These are phyloP conservation scores for Dolichallabes microphthalmus DNA, from an alignment of 2,113 vertebrate species.

Conservation along the genomic window DNA sequence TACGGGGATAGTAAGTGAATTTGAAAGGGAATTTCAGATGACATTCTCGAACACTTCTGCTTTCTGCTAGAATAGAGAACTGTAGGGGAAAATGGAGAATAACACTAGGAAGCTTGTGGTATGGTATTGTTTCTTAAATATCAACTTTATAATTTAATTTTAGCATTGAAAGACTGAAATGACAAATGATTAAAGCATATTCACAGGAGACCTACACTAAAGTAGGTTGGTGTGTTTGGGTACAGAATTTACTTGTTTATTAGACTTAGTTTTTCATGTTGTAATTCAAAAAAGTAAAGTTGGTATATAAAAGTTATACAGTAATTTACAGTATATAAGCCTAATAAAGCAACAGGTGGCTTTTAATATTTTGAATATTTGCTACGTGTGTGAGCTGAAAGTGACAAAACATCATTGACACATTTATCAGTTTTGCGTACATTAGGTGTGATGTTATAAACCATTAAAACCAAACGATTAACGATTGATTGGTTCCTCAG, in stretches of 20 bases:
- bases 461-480: neutral
- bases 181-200: neutral
- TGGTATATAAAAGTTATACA: neutral
- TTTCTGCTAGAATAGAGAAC: neutral
- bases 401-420: no score
- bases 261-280: neutral
- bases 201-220: neutral
- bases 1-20: neutral
- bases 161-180: neutral
- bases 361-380: no score
- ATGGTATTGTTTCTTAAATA: neutral
- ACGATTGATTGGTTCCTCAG: neutral
- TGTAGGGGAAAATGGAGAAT: neutral
- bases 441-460: neutral
- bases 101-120: neutral
- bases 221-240: neutral
- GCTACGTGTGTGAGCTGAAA: neutral
- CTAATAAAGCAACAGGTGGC: neutral
- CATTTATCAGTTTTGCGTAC: neutral
- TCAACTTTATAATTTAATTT: neutral
- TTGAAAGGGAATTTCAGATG: neutral
- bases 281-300: neutral
- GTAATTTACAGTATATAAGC: neutral
- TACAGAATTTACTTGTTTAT: neutral
- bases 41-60: neutral